A percentile compares a stretch with the other conserved stretches of the same genome.
Evolutionary conservation across 2,888 invertebrate species (phyloP).

Genomic region (Andrena marginata): DNA sequence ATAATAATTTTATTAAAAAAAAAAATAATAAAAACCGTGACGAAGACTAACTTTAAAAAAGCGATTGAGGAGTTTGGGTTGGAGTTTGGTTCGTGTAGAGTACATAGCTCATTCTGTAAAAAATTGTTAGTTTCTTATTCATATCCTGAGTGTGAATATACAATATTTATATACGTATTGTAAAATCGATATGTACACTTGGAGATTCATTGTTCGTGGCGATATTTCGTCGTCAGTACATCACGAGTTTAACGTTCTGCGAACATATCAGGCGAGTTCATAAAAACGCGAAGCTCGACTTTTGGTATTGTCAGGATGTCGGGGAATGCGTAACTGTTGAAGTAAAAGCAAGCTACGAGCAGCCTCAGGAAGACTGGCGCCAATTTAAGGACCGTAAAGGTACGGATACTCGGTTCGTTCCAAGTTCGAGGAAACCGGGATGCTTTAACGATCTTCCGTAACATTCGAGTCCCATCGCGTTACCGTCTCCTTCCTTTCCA

Average conservation of each 20-base stretch:
- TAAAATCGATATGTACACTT: too few relatives aligned
- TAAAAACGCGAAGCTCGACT: not conserved
- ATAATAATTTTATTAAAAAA: too few relatives aligned
- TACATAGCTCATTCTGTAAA: too few relatives aligned
- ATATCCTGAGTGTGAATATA: too few relatives aligned
- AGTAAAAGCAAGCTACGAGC: conserved; percentile 74
- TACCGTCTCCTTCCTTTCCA: conserved; percentile 56
- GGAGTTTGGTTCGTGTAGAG: too few relatives aligned
- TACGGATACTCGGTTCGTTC: conserved; percentile 42
- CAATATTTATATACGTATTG: too few relatives aligned
- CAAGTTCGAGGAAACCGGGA: conserved; percentile 58
- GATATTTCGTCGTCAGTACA: too few relatives aligned
- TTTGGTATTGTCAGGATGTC: conserved; percentile 59
- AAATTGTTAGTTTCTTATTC: too few relatives aligned
- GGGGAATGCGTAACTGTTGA: conserved; percentile 70
- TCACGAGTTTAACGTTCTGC: not conserved
- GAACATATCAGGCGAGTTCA: not conserved
- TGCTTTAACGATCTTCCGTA: conserved; percentile 52
- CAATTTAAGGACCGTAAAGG: conserved; percentile 78
- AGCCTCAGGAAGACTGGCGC: conserved; percentile 69
- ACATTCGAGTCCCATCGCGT: conserved; percentile 33
- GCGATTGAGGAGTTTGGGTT: too few relatives aligned
- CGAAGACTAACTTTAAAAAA: too few relatives aligned
- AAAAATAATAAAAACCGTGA: too few relatives aligned
- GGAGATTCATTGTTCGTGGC: too few relatives aligned